phyloP scores from a whole-genome alignment of 2,888 invertebrate species.

The Amiota communis region DNA sequence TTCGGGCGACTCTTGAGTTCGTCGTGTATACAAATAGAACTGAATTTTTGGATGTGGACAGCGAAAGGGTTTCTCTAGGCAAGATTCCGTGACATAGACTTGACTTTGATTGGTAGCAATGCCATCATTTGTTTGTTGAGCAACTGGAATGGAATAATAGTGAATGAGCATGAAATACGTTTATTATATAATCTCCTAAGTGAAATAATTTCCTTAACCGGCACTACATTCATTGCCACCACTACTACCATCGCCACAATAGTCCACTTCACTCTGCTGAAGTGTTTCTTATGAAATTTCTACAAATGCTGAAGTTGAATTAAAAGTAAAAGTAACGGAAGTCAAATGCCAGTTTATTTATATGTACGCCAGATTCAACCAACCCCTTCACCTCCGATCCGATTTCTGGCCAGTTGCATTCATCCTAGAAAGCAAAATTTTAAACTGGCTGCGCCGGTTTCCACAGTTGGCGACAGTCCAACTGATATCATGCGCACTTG shows the following conservation, averaged over 20 bases:
- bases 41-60: slow-evolving; percentile 90
- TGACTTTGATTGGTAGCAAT: slow-evolving; percentile 74
- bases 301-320: not conserved
- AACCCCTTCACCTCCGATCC: not conserved
- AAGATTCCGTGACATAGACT: slow-evolving; percentile 85
- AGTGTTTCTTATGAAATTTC: not conserved
- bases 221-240: not conserved
- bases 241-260: too few relatives aligned
- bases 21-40: slow-evolving; percentile 86
- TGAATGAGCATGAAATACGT: slow-evolving; percentile 17
- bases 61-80: slow-evolving; percentile 84
- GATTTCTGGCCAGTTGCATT: not conserved
- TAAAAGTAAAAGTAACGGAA: slow-evolving; percentile 26
- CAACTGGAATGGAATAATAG: slow-evolving; percentile 48
- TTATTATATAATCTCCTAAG: slow-evolving; percentile 45
- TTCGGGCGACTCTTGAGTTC: slow-evolving; percentile 84
- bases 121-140: slow-evolving; percentile 56
- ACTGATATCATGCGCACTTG: not conserved
- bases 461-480: not conserved
- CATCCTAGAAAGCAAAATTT: not conserved
- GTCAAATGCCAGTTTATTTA: not conserved
- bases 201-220: slow-evolving; percentile 2
- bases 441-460: slow-evolving; percentile 19
- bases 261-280: too few relatives aligned
- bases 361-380: too few relatives aligned